Evolutionary conservation across 2,888 invertebrate genomes (phyloP).

Genomic region (Drosophila neonasuta): DNA sequence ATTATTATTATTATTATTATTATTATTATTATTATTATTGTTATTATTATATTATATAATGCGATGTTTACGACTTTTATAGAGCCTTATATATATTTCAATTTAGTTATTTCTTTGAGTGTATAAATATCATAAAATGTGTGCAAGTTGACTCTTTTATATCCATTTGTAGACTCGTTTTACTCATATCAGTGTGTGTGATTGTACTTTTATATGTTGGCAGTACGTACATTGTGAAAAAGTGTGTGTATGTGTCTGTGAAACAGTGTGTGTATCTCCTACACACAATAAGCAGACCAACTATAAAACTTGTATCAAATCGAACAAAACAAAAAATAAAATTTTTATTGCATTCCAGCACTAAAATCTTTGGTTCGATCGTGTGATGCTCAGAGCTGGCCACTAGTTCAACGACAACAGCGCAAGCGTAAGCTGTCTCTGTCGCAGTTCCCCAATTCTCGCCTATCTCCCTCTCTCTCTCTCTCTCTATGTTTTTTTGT

Average conservation of each 20-base stretch:
- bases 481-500: not conserved
- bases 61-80: too few species aligned
- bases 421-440: conserved; percentile 29
- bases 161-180: conserved; percentile 43
- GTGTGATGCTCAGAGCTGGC: conserved; percentile 62
- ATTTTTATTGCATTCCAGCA: conserved; percentile 77
- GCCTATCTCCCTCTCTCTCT: conserved; percentile 1
- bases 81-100: too few species aligned
- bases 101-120: conserved; percentile 19
- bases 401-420: conserved; percentile 45
- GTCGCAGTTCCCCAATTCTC: conserved; percentile 23
- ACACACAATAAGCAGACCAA: conserved; percentile 74
- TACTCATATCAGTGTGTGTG: conserved; percentile 15
- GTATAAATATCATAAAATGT: conserved; percentile 30
- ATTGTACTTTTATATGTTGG: conserved; percentile 31
- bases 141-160: conserved; percentile 32
- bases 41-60: too few species aligned
- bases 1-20: not conserved
- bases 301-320: conserved; percentile 78
- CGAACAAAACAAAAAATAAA: conserved; percentile 74
- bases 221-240: conserved; percentile 18
- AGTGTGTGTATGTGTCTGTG: conserved; percentile 18
- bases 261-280: conserved; percentile 55
- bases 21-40: too few species aligned
- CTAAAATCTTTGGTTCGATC: conserved; percentile 71